Evolutionary conservation across 2,113 vertebrate genomes (phyloP), one percentile per base, ranked within the genome.

Genomic region (Polyodon spathula): DNA sequence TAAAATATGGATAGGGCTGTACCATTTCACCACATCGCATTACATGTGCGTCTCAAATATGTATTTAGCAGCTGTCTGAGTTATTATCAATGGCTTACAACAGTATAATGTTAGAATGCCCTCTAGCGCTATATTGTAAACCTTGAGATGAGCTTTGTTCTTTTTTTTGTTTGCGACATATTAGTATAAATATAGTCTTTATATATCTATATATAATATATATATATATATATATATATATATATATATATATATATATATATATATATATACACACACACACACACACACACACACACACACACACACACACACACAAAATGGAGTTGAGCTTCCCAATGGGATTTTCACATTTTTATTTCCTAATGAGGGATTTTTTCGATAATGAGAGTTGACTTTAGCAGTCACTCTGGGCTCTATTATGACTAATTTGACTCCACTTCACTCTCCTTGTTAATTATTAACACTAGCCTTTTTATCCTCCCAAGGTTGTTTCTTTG

Each of bases 381-480:
- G 78, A 88, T 88, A 89, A 90, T 88, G 82, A 86, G 83, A 84
- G 82, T 77, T 84, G 84, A 84, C 84, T 88, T 83, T 84, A 83
- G 76, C 69, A 78, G 88, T 90, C 92, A 92, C 92, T 81, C 74
- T 81, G 90, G 89, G 82, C 91, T 90, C 90, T 90, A 97, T 97
- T 97, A 97, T 86, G 84, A 84, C 78, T 92, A 94, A 96, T 96
- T 94, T 92, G 78, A 81, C 78, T 87, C 86, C 81, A 86, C 89
- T 88, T 88, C 86, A 80, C 79, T 88, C 83, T 84, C 83, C 84
- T 81, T 88, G 83, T 76, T 88, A 90, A 95, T 93, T 89, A 96
- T 91, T 92, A 96, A 94, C 92, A 95, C 89, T 94, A 89, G 91
- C 88, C 92, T 92, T 95, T 95, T 86, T 87, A 90, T 90, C 86